Conservation (phyloP, 2,113 vertebrate species). For the Theristicus caerulescens region DNA sequence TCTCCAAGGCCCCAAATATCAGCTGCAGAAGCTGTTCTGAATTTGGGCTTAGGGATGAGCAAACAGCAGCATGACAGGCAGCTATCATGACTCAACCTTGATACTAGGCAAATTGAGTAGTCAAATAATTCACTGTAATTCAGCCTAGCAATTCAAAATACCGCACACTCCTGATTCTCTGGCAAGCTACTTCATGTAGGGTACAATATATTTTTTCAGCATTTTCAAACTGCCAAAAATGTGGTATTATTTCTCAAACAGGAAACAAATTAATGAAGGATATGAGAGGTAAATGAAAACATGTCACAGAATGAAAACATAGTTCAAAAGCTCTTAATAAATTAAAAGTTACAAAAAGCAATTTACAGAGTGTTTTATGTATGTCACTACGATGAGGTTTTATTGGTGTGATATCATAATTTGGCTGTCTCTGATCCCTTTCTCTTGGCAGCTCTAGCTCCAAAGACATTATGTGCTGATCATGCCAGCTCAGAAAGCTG, state of each 20-base stretch:
- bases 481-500: conserved; percentile 67
- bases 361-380: conserved; percentile 79
- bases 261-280: conserved; percentile 71
- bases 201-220: conserved; percentile 46
- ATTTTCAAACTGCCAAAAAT: conserved; percentile 51
- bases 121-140: conserved; percentile 2
- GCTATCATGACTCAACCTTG: neutral
- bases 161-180: neutral
- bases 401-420: conserved; percentile 84
- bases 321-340: conserved; percentile 76
- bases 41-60: neutral
- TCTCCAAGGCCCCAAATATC: neutral
- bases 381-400: conserved; percentile 77
- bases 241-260: conserved; percentile 61
- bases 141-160: conserved; percentile 23
- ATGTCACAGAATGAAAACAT: conserved; percentile 72
- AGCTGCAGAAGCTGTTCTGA: neutral
- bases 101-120: neutral
- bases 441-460: conserved; percentile 74
- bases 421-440: conserved; percentile 76
- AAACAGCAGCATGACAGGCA: neutral
- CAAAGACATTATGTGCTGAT: conserved; percentile 70
- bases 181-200: conserved; percentile 28
- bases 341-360: conserved; percentile 78
- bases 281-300: conserved; percentile 71